Evolutionary conservation across 2,888 invertebrate species (phyloP), one percentile per base, ranked within the genome.

Genomic region (Syrista parreyssii): DNA sequence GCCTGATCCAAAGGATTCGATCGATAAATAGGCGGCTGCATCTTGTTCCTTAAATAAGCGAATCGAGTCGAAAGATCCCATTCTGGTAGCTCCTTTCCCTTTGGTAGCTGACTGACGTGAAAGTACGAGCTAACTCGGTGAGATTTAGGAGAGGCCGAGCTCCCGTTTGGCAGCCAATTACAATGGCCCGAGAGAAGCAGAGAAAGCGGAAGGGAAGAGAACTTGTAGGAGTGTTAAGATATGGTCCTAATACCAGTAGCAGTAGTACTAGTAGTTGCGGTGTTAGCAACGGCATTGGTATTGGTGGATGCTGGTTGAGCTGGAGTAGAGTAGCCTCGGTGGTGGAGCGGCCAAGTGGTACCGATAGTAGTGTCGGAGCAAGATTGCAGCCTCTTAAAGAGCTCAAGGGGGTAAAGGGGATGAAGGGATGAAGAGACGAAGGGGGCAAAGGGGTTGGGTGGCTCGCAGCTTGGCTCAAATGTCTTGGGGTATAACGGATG

Each of bases 121-220:
- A 40, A 75, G 78, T 76, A 80, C 75, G 82, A 78, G 78, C 77
- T 82, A 86, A 88, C 84, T 88, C 83, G 68, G 81, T 78, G 84
- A 88, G 88, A 88, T 88, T 88, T 88, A 88, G 82, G 84, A 81
- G 83, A 84, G 87, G 81, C 85, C 86, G 86, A 84, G 80, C 86
- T 87, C 88, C 88, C 87, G 88, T 88, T 88, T 88, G 86, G 86
- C 85, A 89, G 87, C 85, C 88, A 88, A 88, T 88, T 89, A 88
- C 89, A 88, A 88, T 88, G 86, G 84, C 85, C 82, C 81, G 40
- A 15, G 36, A 36, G 40, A 15, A 40, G 15, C 40, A 6, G 40
- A 40, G 40, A 40, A 40, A 77, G 74, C 69, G 74, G 32, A 77
- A 30, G 76, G 74, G 36, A 34, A 74, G 55, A 40, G 40, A 40